Evolutionary conservation across 2,797 vertebrate genomes (phyloP).

Genomic region (Notamacropus eugenii): DNA sequence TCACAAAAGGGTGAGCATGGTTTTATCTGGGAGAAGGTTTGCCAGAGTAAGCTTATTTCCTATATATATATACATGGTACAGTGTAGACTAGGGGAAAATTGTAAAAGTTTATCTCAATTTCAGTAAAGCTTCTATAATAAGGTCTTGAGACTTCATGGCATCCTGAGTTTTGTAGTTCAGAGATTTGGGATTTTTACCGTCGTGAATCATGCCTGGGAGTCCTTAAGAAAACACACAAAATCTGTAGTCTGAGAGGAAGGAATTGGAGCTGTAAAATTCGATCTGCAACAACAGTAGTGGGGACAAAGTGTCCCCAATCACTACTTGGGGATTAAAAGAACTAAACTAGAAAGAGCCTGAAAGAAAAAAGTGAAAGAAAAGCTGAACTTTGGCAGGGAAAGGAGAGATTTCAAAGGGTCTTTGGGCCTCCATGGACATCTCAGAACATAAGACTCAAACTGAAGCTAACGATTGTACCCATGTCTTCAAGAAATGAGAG

Average conservation of each 20-base stretch:
- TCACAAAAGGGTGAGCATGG: neutral
- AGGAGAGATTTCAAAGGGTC: neutral
- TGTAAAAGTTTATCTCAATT: neutral
- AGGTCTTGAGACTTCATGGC: neutral
- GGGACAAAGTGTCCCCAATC: neutral
- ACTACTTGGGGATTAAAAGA: neutral
- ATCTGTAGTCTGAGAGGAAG: neutral
- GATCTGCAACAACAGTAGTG: neutral
- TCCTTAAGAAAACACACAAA: neutral
- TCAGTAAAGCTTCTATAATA: neutral
- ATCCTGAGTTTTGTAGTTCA: neutral
- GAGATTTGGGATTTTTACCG: neutral
- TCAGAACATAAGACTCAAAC: neutral
- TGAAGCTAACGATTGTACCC: neutral
- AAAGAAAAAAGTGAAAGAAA: neutral
- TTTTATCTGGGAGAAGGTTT: neutral
- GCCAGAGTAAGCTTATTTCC: neutral
- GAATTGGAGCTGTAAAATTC: neutral
- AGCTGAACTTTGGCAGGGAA: neutral
- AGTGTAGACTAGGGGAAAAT: neutral
- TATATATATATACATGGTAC: neutral
- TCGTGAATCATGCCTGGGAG: neutral
- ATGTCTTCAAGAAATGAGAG: neutral
- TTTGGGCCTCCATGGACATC: neutral
- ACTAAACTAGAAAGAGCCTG: neutral